Conservation (phyloP, 1,140 invertebrate species). For the Stenopsyche tienmushanensis region DNA sequence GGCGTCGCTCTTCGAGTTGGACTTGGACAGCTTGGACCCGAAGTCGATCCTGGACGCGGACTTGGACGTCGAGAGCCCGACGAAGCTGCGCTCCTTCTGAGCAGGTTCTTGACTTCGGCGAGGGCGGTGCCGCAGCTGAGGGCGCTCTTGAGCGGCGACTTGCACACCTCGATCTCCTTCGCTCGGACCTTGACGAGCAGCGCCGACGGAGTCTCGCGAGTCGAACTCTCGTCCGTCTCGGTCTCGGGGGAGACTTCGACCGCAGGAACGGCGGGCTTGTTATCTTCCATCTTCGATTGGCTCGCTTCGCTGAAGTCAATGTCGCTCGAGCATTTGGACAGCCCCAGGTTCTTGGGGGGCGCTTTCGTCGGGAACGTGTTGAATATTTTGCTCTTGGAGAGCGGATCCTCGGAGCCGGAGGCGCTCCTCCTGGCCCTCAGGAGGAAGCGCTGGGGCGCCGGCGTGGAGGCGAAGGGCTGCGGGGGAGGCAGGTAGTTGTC, state of each 20-base stretch:
- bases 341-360: constrained; percentile 35
- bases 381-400: constrained; percentile 29
- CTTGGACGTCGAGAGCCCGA: constrained; percentile 35
- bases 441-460: constrained; percentile 30
- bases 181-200: constrained; percentile 35
- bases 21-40: constrained; percentile 37
- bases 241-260: background rate
- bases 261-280: constrained; percentile 1
- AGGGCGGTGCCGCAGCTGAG: constrained; percentile 27
- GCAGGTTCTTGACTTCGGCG: constrained; percentile 42
- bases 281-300: background rate
- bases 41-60: constrained; percentile 45
- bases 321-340: constrained; percentile 38
- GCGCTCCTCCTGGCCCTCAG: constrained; percentile 34
- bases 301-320: constrained; percentile 31
- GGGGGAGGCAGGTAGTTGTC: constrained; percentile 54
- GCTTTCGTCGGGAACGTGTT: constrained; percentile 39
- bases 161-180: constrained; percentile 38
- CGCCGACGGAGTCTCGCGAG: constrained; percentile 21
- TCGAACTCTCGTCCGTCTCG: constrained; percentile 13
- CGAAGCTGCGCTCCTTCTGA: constrained; percentile 48
- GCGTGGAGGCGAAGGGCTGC: constrained; percentile 10
- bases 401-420: constrained; percentile 19
- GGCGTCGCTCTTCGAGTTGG: constrained; percentile 51
- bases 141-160: constrained; percentile 32